Conservation (phyloP, 2,888 invertebrate genomes). For the Cinara cedri region DNA sequence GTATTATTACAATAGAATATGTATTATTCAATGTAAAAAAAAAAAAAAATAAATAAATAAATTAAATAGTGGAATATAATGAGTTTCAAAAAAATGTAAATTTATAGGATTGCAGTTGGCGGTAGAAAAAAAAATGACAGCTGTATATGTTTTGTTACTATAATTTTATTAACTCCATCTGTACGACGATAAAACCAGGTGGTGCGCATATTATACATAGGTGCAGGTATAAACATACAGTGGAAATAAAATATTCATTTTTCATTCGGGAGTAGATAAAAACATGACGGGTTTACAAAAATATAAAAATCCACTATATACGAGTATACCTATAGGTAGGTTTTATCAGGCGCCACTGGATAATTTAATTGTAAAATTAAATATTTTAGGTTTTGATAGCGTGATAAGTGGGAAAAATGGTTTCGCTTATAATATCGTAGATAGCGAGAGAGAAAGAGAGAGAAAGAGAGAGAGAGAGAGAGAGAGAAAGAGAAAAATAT, state of each 20-base stretch:
- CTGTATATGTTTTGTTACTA: constrained; percentile 33
- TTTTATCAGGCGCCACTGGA: background rate
- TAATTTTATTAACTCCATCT: constrained; percentile 31
- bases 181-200: constrained; percentile 22
- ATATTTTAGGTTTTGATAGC: constrained; percentile 1
- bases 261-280: constrained; percentile 33
- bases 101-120: background rate
- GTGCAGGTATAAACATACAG: too few relatives aligned
- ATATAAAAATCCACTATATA: constrained; percentile 25
- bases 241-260: constrained; percentile 48
- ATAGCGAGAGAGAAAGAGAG: too few relatives aligned
- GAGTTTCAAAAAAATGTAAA: constrained; percentile 21
- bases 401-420: too few relatives aligned
- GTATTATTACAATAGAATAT: too few relatives aligned
- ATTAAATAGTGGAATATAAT: constrained; percentile 11
- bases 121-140: constrained; percentile 23
- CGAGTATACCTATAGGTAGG: background rate
- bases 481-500: too few relatives aligned
- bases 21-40: background rate
- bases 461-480: too few relatives aligned
- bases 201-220: too few relatives aligned
- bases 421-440: too few relatives aligned
- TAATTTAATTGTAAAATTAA: constrained; percentile 36
- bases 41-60: constrained; percentile 5
- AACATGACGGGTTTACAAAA: background rate